Conservation (phyloP, 1,140 invertebrate genomes). For the Caenorhabditis brenneri region DNA sequence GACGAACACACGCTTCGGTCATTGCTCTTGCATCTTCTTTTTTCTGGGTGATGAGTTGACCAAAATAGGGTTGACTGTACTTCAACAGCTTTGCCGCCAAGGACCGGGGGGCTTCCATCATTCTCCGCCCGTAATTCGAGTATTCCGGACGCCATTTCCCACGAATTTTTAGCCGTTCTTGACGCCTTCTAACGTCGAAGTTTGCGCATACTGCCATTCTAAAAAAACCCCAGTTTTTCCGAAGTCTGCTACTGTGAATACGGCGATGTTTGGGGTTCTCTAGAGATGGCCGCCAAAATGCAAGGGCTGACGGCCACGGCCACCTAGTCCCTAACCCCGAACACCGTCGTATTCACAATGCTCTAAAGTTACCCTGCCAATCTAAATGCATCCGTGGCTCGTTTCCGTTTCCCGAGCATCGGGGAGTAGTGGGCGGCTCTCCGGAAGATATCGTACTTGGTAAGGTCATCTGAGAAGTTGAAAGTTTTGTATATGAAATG, state of each 20-base stretch:
- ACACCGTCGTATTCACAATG: too few relatives aligned
- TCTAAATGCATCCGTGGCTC: neutral
- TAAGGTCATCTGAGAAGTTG: constrained; percentile 21
- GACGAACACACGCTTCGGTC: neutral
- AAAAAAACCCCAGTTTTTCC: too few relatives aligned
- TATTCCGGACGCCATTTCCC: constrained; percentile 9
- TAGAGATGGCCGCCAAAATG: too few relatives aligned
- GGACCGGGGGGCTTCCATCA: neutral
- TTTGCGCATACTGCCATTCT: neutral
- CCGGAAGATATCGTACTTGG: neutral
- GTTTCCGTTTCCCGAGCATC: neutral
- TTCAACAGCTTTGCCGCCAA: neutral
- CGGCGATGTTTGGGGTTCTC: too few relatives aligned
- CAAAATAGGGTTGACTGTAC: too few relatives aligned
- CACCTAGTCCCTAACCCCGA: too few relatives aligned
- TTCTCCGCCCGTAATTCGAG: neutral
- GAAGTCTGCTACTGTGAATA: too few relatives aligned
- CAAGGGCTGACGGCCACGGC: too few relatives aligned
- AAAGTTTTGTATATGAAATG: neutral
- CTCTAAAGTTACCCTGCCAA: too few relatives aligned
- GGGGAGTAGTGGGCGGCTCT: neutral
- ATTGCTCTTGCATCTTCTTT: too few relatives aligned
- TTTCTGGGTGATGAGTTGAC: too few relatives aligned
- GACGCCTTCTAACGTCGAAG: neutral
- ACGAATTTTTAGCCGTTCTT: neutral